These are phyloP conservation scores for Corvus hawaiiensis DNA, from an alignment of 2,113 vertebrate genomes.

Conservation along the genomic window DNA sequence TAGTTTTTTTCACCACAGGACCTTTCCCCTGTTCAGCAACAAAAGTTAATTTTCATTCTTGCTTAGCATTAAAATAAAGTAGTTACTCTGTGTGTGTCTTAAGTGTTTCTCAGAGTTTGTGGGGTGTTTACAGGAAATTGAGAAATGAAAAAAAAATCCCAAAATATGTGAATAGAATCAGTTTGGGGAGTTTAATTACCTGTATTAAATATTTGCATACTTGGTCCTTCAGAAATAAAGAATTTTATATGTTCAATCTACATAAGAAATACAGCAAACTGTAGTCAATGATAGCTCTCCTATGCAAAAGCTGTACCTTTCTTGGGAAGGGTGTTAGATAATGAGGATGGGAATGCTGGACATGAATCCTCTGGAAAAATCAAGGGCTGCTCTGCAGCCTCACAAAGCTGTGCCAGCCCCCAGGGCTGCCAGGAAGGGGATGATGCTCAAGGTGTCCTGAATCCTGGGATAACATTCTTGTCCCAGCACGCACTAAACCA, in stretches of 20 bases:
- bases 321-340: neutral
- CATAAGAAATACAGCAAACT: neutral
- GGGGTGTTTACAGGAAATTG: neutral
- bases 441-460: neutral
- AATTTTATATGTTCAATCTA: rapidly evolving
- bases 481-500: neutral
- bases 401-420: neutral
- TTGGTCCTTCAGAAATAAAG: neutral
- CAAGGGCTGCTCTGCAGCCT: neutral
- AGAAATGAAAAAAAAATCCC: neutral
- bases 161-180: neutral
- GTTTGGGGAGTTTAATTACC: neutral
- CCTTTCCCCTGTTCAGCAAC: neutral
- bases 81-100: neutral
- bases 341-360: neutral
- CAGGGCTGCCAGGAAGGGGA: neutral
- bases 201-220: neutral
- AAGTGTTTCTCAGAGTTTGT: neutral
- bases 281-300: neutral
- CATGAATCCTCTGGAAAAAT: neutral
- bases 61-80: neutral
- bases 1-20: neutral
- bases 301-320: neutral
- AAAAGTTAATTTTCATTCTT: neutral
- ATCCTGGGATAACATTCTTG: neutral